Conservation (phyloP, 2,888 invertebrate species). For the Drosophila kambysellisi region DNA sequence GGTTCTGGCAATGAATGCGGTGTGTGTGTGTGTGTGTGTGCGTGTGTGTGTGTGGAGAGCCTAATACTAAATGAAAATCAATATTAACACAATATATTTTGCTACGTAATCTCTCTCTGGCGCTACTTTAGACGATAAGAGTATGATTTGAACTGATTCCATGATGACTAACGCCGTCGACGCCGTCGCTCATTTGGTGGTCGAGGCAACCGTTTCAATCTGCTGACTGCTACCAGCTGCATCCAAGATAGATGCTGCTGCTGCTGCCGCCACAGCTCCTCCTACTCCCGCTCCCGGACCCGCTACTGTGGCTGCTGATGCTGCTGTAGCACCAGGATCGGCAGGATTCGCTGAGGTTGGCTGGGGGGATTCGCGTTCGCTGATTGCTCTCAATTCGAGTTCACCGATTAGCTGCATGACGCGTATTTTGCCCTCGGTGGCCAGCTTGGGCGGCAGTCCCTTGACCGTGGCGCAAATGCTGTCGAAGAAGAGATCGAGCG, state of each 20-base stretch:
- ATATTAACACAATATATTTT: conserved; percentile 20
- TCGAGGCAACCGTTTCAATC: conserved; percentile 73
- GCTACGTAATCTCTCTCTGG: conserved; percentile 33
- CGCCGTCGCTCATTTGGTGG: conserved; percentile 60
- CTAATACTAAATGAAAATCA: conserved; percentile 25
- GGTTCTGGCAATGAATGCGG: conserved; percentile 18
- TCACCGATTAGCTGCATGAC: conserved; percentile 75
- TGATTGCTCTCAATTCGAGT: conserved; percentile 65
- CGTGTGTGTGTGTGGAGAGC: conserved; percentile 29
- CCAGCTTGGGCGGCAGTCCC: conserved; percentile 67
- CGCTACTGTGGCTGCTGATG: not conserved
- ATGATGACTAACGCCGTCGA: conserved; percentile 7
- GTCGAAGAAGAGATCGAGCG: conserved; percentile 73
- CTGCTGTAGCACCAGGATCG: conserved; percentile 3
- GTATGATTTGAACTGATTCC: conserved; percentile 47
- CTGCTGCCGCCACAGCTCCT: conserved; percentile 1
- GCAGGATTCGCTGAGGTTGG: not conserved
- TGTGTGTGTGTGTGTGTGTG: not conserved
- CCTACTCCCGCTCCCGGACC: not conserved
- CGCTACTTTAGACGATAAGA: conserved; percentile 15
- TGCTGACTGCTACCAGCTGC: conserved; percentile 66
- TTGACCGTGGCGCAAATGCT: conserved; percentile 76
- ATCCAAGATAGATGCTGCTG: conserved; percentile 31
- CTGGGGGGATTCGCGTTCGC: conserved; percentile 57
- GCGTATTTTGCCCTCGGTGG: conserved; percentile 75